Conservation (phyloP, 2,888 invertebrate genomes). For the Darwinula stevensoni region DNA sequence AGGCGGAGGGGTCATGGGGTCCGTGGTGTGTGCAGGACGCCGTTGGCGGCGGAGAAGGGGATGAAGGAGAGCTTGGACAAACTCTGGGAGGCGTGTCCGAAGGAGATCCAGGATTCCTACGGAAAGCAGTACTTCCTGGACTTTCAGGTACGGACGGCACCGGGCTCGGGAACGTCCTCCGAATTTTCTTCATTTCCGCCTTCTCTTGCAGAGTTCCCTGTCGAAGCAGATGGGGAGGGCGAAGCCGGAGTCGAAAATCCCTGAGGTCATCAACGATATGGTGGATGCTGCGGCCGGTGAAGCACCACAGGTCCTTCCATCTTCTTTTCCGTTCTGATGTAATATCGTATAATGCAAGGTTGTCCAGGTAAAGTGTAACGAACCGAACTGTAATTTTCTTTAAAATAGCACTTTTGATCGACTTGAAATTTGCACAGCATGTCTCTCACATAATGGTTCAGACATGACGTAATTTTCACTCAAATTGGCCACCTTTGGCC, state of each 20-base stretch:
- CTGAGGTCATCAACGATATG: conserved; percentile 14
- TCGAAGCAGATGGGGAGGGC: conserved; percentile 9
- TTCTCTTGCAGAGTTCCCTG: too few species aligned
- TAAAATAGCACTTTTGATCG: too few species aligned
- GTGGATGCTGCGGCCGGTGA: conserved; percentile 13
- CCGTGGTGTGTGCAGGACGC: conserved; percentile 10
- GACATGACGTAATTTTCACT: too few species aligned
- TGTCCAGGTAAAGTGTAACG: too few species aligned
- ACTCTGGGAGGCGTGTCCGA: conserved; percentile 13
- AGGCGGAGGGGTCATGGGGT: background rate
- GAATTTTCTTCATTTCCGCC: background rate
- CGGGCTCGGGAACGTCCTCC: background rate
- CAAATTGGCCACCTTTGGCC: too few species aligned
- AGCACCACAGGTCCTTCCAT: conserved; percentile 10
- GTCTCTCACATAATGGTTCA: too few species aligned
- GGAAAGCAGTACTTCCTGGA: conserved; percentile 14
- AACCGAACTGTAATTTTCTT: too few species aligned
- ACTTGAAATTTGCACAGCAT: too few species aligned
- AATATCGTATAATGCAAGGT: too few species aligned
- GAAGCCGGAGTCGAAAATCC: conserved; percentile 11
- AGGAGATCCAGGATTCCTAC: conserved; percentile 12
- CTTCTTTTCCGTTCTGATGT: too few species aligned
- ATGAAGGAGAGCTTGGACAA: conserved; percentile 11
- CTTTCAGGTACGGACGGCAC: conserved; percentile 12
- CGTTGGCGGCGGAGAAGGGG: conserved; percentile 10